phyloP scores from a whole-genome alignment of 2,888 invertebrate genomes.

The Hirudinaria manillensis region DNA sequence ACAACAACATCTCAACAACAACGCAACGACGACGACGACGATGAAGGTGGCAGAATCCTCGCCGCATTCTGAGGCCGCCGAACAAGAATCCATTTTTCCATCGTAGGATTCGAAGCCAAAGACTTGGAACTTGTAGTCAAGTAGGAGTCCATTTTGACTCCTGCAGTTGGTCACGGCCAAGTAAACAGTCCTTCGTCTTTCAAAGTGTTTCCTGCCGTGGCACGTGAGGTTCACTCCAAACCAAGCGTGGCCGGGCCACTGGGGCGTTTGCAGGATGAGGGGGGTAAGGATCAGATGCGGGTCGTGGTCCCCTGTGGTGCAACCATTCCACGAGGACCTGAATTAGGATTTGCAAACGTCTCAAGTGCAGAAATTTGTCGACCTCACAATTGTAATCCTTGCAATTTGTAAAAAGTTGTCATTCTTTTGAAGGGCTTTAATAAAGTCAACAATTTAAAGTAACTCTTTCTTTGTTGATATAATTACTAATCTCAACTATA shows the following conservation, averaged over 20 bases:
- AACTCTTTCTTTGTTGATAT: no score
- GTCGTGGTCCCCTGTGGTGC: slow-evolving; percentile 25
- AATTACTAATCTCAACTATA: no score
- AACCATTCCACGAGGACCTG: slow-evolving; percentile 38
- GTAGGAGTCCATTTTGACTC: slow-evolving; percentile 34
- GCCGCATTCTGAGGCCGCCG: background rate
- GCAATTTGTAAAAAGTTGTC: no score
- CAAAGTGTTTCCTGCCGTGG: slow-evolving; percentile 32
- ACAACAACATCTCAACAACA: no score
- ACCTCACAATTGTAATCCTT: no score
- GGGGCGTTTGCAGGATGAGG: slow-evolving; percentile 8
- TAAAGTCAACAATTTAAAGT: no score
- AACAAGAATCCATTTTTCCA: slow-evolving; percentile 20
- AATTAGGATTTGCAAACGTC: background rate
- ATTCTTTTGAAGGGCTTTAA: no score
- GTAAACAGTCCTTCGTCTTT: slow-evolving; percentile 30
- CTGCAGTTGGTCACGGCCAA: slow-evolving; percentile 40
- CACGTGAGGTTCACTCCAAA: slow-evolving; percentile 34
- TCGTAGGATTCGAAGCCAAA: slow-evolving; percentile 32
- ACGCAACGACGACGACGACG: no score
- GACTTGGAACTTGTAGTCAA: slow-evolving; percentile 38
- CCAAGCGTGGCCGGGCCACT: slow-evolving; percentile 21
- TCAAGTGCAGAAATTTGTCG: background rate
- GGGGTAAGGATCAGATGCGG: slow-evolving; percentile 13
- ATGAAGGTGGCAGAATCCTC: no score